Evolutionary conservation across 2,888 invertebrate species (phyloP), one percentile per base, ranked within the genome.

Genomic region (Drosophila buzzatii): DNA sequence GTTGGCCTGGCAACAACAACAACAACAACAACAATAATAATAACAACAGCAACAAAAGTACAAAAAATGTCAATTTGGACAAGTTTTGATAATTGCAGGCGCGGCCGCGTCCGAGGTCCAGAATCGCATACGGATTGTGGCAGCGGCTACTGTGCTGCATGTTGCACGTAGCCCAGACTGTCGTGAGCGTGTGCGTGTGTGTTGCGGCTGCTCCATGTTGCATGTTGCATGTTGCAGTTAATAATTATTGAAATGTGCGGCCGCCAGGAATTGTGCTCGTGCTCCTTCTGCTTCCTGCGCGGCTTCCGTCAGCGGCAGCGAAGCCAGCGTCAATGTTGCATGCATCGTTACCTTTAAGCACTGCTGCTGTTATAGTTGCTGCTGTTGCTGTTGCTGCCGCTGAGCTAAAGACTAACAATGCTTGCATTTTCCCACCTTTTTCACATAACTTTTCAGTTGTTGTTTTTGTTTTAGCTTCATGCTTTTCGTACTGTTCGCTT

Each of bases 201-300:
- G 37, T 37, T 68, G 70, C 67, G 55, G 53, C 66, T 63, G 74
- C 64, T 74, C 76, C 87, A 90, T 81, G 85, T 87, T 90, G 87
- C 87, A 90, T 81, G 85, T 87, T 90, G 87, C 87, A 87, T 90
- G 90, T 89, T 90, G 89, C 89, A 87, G 90, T 87, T 87, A 87
- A 90, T 87, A 87, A 90, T 90, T 87, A 89, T 90, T 88, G 90
- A 90, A 86, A 90, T 89, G 87, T 85, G 89, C 82, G 85, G 82
- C 88, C 88, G 85, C 68, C 81, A 90, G 90, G 86, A 86, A 81
- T 85, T 83, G 90, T 81, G 86, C 82, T 86, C 82, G 76, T 89
- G 87, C 81, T 86, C 86, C 90, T 90, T 89, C 79, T 76, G 90
- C 84, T 87, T 87, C 90, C 86, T 86, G 86, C 83, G 82, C 75